These are phyloP conservation scores for Gymnopithys bicolor DNA, from an alignment of 2,797 vertebrate genomes.

Conservation along the genomic window DNA sequence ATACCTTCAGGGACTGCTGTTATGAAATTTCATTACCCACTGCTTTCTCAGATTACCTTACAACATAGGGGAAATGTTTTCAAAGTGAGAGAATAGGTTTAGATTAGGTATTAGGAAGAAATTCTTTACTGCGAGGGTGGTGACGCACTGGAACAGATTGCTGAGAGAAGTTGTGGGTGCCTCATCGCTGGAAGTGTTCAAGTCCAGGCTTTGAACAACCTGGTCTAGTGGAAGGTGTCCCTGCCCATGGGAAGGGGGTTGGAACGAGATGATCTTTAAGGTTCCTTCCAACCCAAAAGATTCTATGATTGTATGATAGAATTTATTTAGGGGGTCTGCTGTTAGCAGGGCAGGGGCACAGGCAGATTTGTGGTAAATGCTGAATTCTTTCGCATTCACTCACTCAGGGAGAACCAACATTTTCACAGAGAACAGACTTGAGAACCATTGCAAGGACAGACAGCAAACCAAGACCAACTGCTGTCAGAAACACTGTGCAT, in stretches of 20 bases:
- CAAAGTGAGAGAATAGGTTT: not conserved
- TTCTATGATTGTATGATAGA: not conserved
- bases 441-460: not conserved
- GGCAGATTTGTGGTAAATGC: not conserved
- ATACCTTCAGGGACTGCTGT: not conserved
- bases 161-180: not conserved
- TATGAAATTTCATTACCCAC: not conserved
- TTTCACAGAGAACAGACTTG: not conserved
- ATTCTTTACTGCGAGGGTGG: not conserved
- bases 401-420: not conserved
- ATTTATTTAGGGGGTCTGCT: not conserved
- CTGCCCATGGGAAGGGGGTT: rapidly evolving
- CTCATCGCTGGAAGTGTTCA: not conserved
- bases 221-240: not conserved
- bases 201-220: not conserved
- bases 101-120: not conserved
- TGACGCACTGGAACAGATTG: not conserved
- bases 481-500: not conserved
- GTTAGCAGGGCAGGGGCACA: not conserved
- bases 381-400: not conserved
- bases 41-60: not conserved
- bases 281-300: not conserved
- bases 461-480: not conserved
- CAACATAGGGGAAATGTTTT: rapidly evolving
- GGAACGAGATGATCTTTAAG: not conserved